phyloP scores from a whole-genome alignment of 1,140 invertebrate genomes.

The Metaphire vulgaris region DNA sequence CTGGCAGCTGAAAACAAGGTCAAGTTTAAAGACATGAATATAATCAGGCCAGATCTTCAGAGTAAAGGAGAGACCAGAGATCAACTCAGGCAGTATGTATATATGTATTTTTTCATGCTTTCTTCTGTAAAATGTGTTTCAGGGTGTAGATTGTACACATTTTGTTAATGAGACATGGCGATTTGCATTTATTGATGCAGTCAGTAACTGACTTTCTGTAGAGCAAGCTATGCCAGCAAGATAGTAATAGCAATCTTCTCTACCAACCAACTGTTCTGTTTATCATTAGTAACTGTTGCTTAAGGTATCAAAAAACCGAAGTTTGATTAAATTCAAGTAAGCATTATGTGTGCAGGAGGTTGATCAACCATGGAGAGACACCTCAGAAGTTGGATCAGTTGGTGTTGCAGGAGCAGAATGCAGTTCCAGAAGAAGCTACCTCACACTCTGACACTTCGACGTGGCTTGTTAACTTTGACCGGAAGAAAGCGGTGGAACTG shows the following conservation, averaged over 20 bases:
- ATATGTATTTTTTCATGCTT: no score
- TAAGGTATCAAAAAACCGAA: no score
- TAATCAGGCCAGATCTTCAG: neutral
- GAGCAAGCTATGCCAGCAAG: neutral
- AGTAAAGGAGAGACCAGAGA: neutral
- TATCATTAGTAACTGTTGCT: no score
- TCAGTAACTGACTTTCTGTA: neutral
- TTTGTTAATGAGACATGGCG: neutral
- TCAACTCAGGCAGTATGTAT: neutral
- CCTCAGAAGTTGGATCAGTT: neutral
- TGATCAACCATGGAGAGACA: neutral
- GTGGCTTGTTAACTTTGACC: conserved; percentile 57
- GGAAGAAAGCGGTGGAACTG: conserved; percentile 67
- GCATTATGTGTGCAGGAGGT: neutral
- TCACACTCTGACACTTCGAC: neutral
- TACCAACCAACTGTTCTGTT: no score
- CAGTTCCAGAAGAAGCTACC: neutral
- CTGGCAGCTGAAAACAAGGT: neutral
- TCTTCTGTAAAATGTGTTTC: no score
- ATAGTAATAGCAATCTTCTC: neutral
- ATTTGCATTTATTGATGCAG: neutral
- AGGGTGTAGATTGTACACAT: no score
- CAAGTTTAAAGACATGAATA: neutral
- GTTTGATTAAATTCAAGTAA: neutral
- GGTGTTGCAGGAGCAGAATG: neutral